Evolutionary conservation across 2,888 invertebrate genomes (phyloP), one percentile per base, ranked within the genome.

Genomic region (Dasypolia templi): DNA sequence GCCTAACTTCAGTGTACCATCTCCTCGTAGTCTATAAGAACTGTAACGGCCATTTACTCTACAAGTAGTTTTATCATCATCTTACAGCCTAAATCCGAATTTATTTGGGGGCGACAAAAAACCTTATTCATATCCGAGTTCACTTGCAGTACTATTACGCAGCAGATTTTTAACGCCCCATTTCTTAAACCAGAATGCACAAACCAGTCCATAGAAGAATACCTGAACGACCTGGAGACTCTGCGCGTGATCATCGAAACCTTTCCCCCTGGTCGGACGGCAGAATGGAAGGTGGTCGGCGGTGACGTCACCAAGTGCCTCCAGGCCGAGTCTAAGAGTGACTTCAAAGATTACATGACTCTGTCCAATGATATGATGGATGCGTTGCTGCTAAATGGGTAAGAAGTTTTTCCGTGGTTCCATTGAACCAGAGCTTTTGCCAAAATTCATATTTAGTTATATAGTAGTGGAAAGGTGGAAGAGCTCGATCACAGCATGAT

Each of bases 371-470:
- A 97, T 79, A 93, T 97, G 83, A 96, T 97, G 88, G 96, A 97
- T 42, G 97, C 97, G 4, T 95, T 98, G 62, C 96, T 98, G 61
- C 97, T 98, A 95, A 97, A 98, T 91, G 97, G 98, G 98, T 98
- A 93, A 97, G 91, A 39, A 17, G 14, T 26, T 46, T 26, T 44
- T 39, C 0, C 3, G 17, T 32, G 29, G 3, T 12, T 35, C 11
- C 19, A 6, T 11, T 1, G 14, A 46, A 46, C 22, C 46, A n/a
- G n/a, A n/a, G n/a, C n/a, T 14, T 22, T 44, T 3, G 14, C 3
- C 7, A 14, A 44, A 22, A 46, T 14, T 22, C 2, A 22, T 46
- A 29, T 32, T 63, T n/a, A 14, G n/a, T 9, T 39, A 39, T 7
- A 61, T 39, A 61, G 39, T 9, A n/a, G 9, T 17, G 17, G n/a